These are phyloP conservation scores for Automeris io DNA, from an alignment of 2,888 invertebrate genomes.

Conservation along the genomic window DNA sequence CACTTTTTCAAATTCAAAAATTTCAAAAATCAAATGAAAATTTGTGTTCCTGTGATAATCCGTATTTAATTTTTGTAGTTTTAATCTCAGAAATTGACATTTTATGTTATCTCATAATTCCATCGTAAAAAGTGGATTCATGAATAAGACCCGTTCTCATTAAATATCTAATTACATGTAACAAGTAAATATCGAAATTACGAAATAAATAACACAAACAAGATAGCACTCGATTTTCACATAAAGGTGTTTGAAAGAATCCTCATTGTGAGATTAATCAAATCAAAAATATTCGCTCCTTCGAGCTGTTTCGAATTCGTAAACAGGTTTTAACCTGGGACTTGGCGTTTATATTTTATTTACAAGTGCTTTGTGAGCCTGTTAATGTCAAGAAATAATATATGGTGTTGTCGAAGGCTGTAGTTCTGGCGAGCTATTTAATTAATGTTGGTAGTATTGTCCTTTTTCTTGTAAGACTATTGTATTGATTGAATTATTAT, in stretches of 20 bases:
- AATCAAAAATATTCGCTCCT: slow-evolving; percentile 23
- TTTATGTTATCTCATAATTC: too few relatives aligned
- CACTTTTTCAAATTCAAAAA: too few relatives aligned
- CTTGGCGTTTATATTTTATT: slow-evolving; percentile 17
- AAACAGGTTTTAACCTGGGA: slow-evolving; percentile 21
- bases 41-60: too few relatives aligned
- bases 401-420: not conserved
- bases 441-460: too few relatives aligned
- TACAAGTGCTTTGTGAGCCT: slow-evolving; percentile 7
- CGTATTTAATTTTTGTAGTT: too few relatives aligned
- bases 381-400: not conserved
- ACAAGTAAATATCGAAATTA: not conserved
- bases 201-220: not conserved
- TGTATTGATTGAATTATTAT: too few relatives aligned
- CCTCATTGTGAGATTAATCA: slow-evolving; percentile 15
- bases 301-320: slow-evolving; percentile 12
- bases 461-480: too few relatives aligned
- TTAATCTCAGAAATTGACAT: too few relatives aligned
- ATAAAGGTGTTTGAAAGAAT: slow-evolving; percentile 1
- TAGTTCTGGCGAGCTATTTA: not conserved
- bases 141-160: too few relatives aligned
- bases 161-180: too few relatives aligned
- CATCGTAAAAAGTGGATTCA: too few relatives aligned
- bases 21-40: too few relatives aligned
- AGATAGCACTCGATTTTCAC: not conserved